Conservation (phyloP, 2,888 invertebrate genomes). For the Reticulitermes lucifugus region DNA sequence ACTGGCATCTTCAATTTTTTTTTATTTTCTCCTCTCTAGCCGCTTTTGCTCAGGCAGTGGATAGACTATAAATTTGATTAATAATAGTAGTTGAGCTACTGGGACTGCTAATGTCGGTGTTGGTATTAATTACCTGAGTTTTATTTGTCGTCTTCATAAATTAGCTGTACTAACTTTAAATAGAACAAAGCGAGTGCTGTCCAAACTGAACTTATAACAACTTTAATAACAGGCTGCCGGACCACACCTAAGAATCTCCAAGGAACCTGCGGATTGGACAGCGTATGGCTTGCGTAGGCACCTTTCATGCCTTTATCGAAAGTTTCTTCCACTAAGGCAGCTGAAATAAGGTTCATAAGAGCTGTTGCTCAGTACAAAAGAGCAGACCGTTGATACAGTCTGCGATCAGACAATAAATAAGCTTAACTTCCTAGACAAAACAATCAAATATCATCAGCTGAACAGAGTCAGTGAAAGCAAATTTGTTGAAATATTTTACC, state of each 20-base stretch:
- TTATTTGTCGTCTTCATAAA: constrained; percentile 28
- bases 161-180: constrained; percentile 1
- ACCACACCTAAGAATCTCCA: constrained; percentile 6
- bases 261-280: too few species aligned
- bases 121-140: constrained; percentile 14
- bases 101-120: background rate
- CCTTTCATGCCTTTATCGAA: too few species aligned
- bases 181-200: background rate
- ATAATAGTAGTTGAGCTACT: constrained; percentile 14
- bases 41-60: background rate
- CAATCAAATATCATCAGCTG: too few species aligned
- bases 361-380: too few species aligned
- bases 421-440: too few species aligned
- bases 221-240: constrained; percentile 6
- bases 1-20: background rate
- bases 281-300: too few species aligned
- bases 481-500: too few species aligned
- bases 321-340: too few species aligned
- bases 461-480: too few species aligned
- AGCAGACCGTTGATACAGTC: too few species aligned
- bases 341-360: too few species aligned
- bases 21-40: background rate
- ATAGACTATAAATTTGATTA: constrained; percentile 4
- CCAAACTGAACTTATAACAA: background rate
- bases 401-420: too few species aligned